Conservation (phyloP, 2,888 invertebrate species). For the Neelides folsomi region DNA sequence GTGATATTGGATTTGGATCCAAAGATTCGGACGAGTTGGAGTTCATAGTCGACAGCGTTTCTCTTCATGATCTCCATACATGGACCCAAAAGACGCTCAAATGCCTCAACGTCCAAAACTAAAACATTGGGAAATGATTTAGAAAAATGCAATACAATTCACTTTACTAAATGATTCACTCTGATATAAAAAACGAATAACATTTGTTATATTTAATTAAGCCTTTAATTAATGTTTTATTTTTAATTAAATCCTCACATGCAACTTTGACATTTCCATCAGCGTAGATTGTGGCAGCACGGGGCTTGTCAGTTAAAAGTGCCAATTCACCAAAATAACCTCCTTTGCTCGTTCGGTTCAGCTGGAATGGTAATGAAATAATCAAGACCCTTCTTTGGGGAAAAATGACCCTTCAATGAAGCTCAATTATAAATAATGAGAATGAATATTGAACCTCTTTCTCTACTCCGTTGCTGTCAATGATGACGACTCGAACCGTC, state of each 20-base stretch:
- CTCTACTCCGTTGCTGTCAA: conserved; percentile 60
- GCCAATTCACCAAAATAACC: not conserved
- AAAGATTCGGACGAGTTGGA: conserved; percentile 87
- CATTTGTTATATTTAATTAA: too few species aligned
- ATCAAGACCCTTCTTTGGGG: not conserved
- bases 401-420: too few species aligned
- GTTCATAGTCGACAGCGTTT: conserved; percentile 92
- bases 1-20: conserved; percentile 87
- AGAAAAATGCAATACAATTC: conserved; percentile 34
- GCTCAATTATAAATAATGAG: too few species aligned
- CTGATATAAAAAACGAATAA: too few species aligned
- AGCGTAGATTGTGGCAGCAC: not conserved
- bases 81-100: conserved; percentile 90
- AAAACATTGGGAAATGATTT: too few species aligned
- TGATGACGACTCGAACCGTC: conserved; percentile 68
- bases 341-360: not conserved
- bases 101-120: conserved; percentile 96
- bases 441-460: conserved; percentile 35
- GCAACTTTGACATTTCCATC: too few species aligned
- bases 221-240: too few species aligned
- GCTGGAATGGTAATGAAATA: not conserved
- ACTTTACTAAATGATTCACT: too few species aligned
- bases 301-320: not conserved
- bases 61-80: conserved; percentile 99
- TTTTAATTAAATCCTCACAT: too few species aligned